A percentile compares a stretch with the other conserved stretches of the same genome.
phyloP scores from a whole-genome alignment of 2,888 invertebrate genomes.

The Protonemura montana region DNA sequence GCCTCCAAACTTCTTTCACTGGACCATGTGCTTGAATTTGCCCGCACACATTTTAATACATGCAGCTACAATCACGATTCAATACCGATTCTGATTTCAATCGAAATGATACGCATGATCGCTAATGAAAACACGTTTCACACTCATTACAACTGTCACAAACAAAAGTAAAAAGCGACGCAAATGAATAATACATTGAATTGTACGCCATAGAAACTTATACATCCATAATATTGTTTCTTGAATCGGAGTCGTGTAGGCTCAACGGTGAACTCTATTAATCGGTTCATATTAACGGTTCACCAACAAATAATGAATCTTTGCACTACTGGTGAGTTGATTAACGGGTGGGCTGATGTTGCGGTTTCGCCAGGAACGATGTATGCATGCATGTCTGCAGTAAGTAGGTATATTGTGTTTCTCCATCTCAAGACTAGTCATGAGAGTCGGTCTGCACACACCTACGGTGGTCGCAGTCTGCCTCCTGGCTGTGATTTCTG shows the following conservation, averaged over 20 bases:
- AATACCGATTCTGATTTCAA: not conserved
- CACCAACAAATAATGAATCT: not conserved
- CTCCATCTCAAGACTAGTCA: not conserved
- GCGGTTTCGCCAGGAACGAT: not conserved
- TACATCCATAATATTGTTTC: not conserved
- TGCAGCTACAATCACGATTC: not conserved
- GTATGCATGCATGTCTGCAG: not conserved
- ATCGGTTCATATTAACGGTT: no score
- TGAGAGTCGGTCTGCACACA: not conserved
- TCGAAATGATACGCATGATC: not conserved
- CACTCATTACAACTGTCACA: not conserved
- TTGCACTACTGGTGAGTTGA: not conserved
- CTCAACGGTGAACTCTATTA: not conserved
- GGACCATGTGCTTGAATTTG: no score
- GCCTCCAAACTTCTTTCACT: not conserved
- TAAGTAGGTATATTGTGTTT: not conserved
- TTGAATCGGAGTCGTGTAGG: not conserved
- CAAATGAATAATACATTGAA: not conserved
- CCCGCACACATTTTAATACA: not conserved
- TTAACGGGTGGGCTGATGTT: not conserved
- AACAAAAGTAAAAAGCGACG: not conserved
- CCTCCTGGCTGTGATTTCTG: not conserved
- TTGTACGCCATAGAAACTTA: not conserved
- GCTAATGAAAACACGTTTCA: not conserved
- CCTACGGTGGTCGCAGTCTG: conserved; percentile 17